These are phyloP conservation scores for Sebastes baramenuke DNA, from an alignment of 2,797 vertebrate species.

Conservation along the genomic window DNA sequence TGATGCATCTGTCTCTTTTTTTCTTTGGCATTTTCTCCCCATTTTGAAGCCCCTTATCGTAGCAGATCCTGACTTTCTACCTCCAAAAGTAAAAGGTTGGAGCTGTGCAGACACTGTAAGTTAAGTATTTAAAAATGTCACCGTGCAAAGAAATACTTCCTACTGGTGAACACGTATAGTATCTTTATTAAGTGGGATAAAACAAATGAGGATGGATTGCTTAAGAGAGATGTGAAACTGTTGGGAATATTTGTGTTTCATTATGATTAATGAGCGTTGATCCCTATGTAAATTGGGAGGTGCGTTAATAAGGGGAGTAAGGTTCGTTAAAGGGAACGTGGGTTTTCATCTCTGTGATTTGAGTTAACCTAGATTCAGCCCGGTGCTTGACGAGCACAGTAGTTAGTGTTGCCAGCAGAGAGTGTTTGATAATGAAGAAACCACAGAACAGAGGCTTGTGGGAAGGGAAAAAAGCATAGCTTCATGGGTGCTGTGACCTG, in stretches of 20 bases:
- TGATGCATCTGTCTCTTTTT: conserved; percentile 50
- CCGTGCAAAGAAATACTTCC: background rate
- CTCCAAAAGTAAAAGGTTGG: conserved; percentile 10
- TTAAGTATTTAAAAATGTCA: conserved; percentile 31
- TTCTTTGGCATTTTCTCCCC: conserved; percentile 6
- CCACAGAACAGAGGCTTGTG: background rate
- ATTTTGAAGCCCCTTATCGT: conserved; percentile 1
- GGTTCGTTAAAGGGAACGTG: conserved; percentile 41
- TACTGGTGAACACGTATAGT: background rate
- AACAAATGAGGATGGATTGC: conserved; percentile 49
- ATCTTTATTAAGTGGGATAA: conserved; percentile 39
- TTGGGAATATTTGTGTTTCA: conserved; percentile 51
- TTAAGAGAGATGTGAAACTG: conserved; percentile 30
- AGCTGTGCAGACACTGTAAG: background rate
- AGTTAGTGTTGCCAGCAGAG: conserved; percentile 18
- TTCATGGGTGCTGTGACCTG: background rate
- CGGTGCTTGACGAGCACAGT: conserved; percentile 15
- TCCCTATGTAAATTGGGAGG: conserved; percentile 37
- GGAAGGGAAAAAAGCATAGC: background rate
- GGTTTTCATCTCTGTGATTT: conserved; percentile 34
- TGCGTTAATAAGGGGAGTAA: conserved; percentile 22
- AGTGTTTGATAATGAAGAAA: conserved; percentile 42
- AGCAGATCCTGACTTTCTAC: conserved; percentile 5
- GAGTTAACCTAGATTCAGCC: conserved; percentile 56
- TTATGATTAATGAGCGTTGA: conserved; percentile 56